These are phyloP conservation scores for Mesorhabditis spiculigera DNA, from an alignment of 2,888 invertebrate species.

Conservation along the genomic window DNA sequence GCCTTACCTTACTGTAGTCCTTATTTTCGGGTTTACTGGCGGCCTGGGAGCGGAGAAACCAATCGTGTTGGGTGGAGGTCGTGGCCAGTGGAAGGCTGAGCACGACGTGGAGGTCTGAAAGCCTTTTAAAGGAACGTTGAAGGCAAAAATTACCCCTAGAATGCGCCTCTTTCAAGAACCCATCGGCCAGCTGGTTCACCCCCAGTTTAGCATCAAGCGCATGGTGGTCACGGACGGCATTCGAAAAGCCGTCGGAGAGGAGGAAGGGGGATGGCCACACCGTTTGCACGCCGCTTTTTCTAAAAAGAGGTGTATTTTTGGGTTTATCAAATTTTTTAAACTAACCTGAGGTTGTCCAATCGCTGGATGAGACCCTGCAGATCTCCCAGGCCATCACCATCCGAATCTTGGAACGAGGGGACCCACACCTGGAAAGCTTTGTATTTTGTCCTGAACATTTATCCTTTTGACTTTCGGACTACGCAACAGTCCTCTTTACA, in stretches of 20 bases:
- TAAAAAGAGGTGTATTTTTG: neutral
- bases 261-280: conserved; percentile 43
- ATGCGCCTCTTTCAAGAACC: conserved; percentile 70
- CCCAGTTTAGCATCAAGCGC: conserved; percentile 73
- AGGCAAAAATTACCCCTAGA: conserved; percentile 50
- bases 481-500: neutral
- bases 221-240: conserved; percentile 64
- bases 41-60: conserved; percentile 66
- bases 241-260: conserved; percentile 31
- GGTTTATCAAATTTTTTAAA: neutral
- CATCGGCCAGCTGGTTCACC: conserved; percentile 70
- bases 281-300: conserved; percentile 20
- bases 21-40: conserved; percentile 47
- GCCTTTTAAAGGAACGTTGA: neutral
- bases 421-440: conserved; percentile 73
- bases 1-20: conserved; percentile 37
- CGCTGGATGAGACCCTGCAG: conserved; percentile 67
- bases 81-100: conserved; percentile 64
- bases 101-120: conserved; percentile 61
- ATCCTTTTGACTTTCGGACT: neutral
- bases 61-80: conserved; percentile 67
- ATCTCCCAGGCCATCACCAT: conserved; percentile 81
- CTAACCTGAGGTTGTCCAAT: conserved; percentile 27
- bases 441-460: neutral
- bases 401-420: conserved; percentile 78